phyloP scores from a whole-genome alignment of 1,140 invertebrate genomes.

The Tyrophagus putrescentiae region DNA sequence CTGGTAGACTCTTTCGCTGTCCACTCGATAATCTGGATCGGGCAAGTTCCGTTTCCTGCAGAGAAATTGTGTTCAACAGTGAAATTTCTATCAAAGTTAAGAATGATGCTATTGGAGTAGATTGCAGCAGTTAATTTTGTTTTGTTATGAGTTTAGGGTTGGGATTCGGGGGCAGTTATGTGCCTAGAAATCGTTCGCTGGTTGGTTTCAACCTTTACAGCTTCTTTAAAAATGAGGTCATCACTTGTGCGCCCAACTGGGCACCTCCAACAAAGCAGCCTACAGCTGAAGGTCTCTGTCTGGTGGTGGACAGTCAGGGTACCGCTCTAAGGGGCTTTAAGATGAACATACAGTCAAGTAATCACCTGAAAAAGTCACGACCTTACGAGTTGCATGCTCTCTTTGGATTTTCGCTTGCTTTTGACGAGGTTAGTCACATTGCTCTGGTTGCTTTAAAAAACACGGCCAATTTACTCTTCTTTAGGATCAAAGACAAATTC shows the following conservation, averaged over 20 bases:
- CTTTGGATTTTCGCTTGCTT: constrained; percentile 6
- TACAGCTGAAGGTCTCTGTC: constrained; percentile 7
- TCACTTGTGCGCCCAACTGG: constrained; percentile 14
- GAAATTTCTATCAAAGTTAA: no score
- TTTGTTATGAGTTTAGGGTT: no score
- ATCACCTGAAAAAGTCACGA: neutral
- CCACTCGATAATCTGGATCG: no score
- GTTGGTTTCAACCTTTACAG: neutral
- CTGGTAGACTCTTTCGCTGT: no score
- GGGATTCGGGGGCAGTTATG: no score
- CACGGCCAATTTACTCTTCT: neutral
- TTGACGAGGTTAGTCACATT: neutral
- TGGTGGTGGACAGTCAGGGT: neutral
- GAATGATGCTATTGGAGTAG: no score
- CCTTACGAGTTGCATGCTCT: constrained; percentile 11
- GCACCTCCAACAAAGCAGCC: neutral
- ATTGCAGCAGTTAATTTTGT: no score
- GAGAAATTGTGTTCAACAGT: no score
- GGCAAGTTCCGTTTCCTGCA: no score
- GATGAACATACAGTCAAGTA: no score
- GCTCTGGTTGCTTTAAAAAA: neutral
- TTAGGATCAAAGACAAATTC: neutral
- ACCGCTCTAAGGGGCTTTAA: neutral
- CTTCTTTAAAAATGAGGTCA: neutral
- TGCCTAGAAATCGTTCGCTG: neutral